Evolutionary conservation across 2,113 vertebrate species (phyloP).

Genomic region (Chaetura pelagica): DNA sequence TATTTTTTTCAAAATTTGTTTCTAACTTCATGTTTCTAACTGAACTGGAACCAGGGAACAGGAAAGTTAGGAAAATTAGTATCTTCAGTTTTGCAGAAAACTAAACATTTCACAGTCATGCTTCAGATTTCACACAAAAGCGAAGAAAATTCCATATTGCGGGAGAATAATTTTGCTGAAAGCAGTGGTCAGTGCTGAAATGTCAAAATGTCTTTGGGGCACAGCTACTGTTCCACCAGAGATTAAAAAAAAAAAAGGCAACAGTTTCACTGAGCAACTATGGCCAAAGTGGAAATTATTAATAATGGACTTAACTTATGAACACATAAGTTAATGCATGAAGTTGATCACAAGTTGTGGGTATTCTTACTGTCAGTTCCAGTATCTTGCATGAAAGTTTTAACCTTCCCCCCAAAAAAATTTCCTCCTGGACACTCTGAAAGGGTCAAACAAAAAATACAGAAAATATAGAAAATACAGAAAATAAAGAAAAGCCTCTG

Average conservation of each 20-base stretch:
- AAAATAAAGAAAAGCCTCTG: not conserved
- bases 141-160: not conserved
- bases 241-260: not conserved
- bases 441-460: not conserved
- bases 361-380: not conserved
- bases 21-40: not conserved
- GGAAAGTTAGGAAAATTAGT: not conserved
- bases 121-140: not conserved
- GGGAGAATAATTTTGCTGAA: constrained; percentile 4
- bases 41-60: not conserved
- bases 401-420: not conserved
- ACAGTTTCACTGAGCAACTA: not conserved
- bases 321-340: not conserved
- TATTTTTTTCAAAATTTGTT: not conserved
- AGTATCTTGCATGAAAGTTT: not conserved
- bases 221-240: not conserved
- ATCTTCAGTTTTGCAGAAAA: not conserved
- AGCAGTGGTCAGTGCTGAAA: not conserved
- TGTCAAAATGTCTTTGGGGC: not conserved
- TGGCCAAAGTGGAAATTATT: not conserved
- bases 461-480: too few relatives aligned
- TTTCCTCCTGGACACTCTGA: not conserved
- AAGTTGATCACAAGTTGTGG: not conserved
- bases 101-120: not conserved
- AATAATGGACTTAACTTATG: not conserved